Base-by-base conservation (phyloP, 2,888 invertebrate genomes). In the Octonoba sinensis region DNA sequence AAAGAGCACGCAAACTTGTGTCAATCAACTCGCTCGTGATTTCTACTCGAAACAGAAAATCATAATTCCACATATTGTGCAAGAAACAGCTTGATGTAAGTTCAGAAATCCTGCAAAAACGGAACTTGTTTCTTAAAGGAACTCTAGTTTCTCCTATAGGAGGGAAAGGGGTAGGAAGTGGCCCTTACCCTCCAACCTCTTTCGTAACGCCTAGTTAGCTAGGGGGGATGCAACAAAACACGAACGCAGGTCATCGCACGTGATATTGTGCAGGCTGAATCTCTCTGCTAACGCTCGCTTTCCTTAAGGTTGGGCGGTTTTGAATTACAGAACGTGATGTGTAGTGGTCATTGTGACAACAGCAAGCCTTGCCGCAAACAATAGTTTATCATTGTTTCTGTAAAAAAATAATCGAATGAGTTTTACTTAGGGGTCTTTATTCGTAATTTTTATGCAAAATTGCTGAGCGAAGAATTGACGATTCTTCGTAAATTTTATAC, bases 61-160 rank as follows among this genome's bases (percentile, higher is more conserved):
- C 36, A 36, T 36, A 36, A 64, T 73, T 73, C 73, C 36, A 64
- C 62, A 73, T 64, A 60, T 44, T 74, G 56, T 57, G 44, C 57
- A 66, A 66, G 65, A 16, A 54, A 15, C 20, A n/a, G 62, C 74
- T 65, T 65, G 66, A 66, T 74, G n/a, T 36, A 66, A 66, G 60
- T 47, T 27, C 24, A 56, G 46, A 65, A 66, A 74, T 18, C 54
- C n/a, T 15, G 47, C 66, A 44, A 36, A 57, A 74, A 57, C 66
- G 64, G 22, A 56, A 64, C 74, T 66, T 64, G 74, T 66, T 74
- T n/a, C n/a, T n/a, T n/a, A n/a, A n/a, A n/a, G n/a, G n/a, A n/a
- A n/a, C n/a, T n/a, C n/a, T n/a, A n/a, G n/a, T n/a, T n/a, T 74
- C 74, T 57, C 65, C 65, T 57, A 47, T 46, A 60, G 64, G 54